Percentiles rank a stretch among this genome's conserved stretches.
phyloP scores from a whole-genome alignment of 2,797 vertebrate genomes.

The Dicrostonyx torquatus region DNA sequence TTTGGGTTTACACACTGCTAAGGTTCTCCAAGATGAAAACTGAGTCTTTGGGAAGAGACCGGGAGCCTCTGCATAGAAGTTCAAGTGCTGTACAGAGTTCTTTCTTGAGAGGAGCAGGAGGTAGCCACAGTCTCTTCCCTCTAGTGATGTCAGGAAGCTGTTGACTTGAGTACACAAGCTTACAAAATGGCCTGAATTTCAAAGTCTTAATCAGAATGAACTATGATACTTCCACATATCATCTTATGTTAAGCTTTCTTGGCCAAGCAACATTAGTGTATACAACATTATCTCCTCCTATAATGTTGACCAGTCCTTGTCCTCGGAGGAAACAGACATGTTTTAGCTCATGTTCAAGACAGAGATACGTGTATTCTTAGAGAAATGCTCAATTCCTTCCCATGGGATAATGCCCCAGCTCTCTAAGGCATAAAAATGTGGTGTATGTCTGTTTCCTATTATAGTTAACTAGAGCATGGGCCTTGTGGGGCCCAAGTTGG shows the following conservation, averaged over 20 bases:
- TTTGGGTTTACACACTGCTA: background rate
- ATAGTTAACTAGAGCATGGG: background rate
- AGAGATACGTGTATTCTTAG: background rate
- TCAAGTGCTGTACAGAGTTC: background rate
- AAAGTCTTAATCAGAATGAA: background rate
- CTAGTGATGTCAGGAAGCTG: background rate
- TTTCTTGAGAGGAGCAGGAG: background rate
- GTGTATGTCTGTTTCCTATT: background rate
- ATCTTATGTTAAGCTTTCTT: background rate
- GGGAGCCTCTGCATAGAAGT: background rate
- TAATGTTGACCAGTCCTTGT: background rate
- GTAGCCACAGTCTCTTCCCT: background rate
- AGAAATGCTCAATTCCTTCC: background rate
- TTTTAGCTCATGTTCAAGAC: background rate
- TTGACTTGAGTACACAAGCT: background rate
- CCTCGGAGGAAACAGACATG: background rate
- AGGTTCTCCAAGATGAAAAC: background rate
- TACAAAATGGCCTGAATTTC: background rate
- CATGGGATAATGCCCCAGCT: fast-evolving
- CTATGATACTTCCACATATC: background rate
- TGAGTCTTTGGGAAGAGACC: background rate
- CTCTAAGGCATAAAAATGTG: background rate
- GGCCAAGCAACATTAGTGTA: background rate
- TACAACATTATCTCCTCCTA: background rate
- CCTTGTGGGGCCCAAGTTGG: background rate